These are phyloP conservation scores for Grammomys surdaster DNA, from an alignment of 2,113 vertebrate species.

Conservation along the genomic window DNA sequence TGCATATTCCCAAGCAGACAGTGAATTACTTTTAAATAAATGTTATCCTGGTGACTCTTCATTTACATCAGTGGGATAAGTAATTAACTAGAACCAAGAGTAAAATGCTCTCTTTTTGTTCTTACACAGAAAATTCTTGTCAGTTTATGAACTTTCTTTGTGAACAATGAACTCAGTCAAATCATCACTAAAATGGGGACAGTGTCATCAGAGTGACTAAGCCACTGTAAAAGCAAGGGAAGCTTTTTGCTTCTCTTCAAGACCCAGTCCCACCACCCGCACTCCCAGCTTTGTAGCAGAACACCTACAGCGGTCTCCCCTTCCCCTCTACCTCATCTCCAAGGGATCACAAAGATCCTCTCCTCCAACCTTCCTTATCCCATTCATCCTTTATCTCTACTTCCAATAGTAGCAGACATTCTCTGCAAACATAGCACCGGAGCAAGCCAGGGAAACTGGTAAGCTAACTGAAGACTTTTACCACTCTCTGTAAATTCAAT, in stretches of 20 bases:
- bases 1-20: not conserved
- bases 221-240: not conserved
- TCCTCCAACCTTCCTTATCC: not conserved
- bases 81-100: slow-evolving; percentile 16
- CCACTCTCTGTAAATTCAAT: not conserved
- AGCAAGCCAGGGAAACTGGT: not conserved
- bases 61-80: not conserved
- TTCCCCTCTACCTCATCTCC: not conserved
- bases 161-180: slow-evolving; percentile 5
- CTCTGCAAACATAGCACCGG: not conserved
- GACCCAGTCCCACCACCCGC: too few species aligned
- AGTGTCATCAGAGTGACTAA: not conserved
- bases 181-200: slow-evolving; percentile 38
- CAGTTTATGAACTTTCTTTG: slow-evolving; percentile 15
- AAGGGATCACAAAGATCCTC: not conserved
- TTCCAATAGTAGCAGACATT: too few species aligned
- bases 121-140: not conserved
- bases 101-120: not conserved
- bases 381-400: not conserved
- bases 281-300: not conserved
- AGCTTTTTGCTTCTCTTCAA: not conserved
- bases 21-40: slow-evolving; percentile 19
- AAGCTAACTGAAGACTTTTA: not conserved
- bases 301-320: not conserved
- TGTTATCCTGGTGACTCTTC: not conserved